Base-by-base conservation (phyloP, 1,140 invertebrate species). In the Apis laboriosa region DNA sequence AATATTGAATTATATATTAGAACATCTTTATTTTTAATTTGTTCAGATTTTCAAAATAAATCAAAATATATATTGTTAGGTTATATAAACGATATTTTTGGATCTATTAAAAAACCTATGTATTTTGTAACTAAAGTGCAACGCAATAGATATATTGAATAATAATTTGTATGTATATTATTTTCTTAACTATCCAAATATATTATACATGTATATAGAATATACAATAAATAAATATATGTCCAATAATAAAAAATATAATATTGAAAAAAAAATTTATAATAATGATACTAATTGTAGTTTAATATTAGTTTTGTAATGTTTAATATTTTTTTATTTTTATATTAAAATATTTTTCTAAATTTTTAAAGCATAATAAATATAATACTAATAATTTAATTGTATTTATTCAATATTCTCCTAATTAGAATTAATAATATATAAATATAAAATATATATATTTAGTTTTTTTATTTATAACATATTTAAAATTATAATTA, bases 31-130 rank as follows among this genome's bases (percentile, higher is more conserved):
- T 84, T 78, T 53, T 34, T 86, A 60, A 53, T 28, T 21, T 9
- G 9, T 28, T 49, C 11, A 58, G 21, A 66, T 67, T 15, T 17
- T 34, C 2, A 74, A 64, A 24, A 34, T 34, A 17, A 60, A 43
- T 67, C 34, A 55, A 68, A 72, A 61, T 84, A 72, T 19, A 55
- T 17, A 64, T 19, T 84, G 13, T 70, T 90, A 24, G 86, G 88
- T 11, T 68, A 87, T 43, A 73, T 92, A 17, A 85, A 86, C 24
- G 90, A 92, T 58, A 83, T 92, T 71, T 90, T 90, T 82, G 87
- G 86, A 56, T 68, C 83, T 17, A 58, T 89, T 13, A 55, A 34
- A 12, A 78, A 80, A 75, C 87, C 89, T 9, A 86, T 90, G 84
- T 92, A 92, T 34, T 78, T 83, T 21, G 51, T 88, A 15, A 68